Conservation (phyloP, 2,797 vertebrate genomes). For the Tokudaia tokunoshimensis region DNA sequence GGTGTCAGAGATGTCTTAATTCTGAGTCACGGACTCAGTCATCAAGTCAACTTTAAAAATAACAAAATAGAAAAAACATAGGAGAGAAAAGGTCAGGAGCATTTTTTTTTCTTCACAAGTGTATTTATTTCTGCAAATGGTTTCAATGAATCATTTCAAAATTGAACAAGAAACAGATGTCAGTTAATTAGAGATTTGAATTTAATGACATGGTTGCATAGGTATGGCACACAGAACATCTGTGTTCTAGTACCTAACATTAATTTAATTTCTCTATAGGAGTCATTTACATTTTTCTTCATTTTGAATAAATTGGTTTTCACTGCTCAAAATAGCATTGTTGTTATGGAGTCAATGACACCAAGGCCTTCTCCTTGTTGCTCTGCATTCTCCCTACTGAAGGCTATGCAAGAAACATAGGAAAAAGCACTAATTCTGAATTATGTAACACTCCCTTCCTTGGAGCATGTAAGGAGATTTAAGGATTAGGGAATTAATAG, state of each 20-base stretch:
- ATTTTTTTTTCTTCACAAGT: slow-evolving; percentile 73
- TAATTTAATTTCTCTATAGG: slow-evolving; percentile 83
- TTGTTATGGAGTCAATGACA: not conserved
- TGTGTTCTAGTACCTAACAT: slow-evolving; percentile 74
- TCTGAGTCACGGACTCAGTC: slow-evolving; percentile 31
- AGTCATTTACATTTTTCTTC: slow-evolving; percentile 74
- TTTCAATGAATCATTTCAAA: slow-evolving; percentile 79
- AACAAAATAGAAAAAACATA: slow-evolving; percentile 65
- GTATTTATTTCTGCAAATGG: slow-evolving; percentile 72
- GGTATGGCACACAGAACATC: slow-evolving; percentile 76
- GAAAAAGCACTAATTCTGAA: not conserved
- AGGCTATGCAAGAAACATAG: not conserved
- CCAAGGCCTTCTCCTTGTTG: not conserved
- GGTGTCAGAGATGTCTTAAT: not conserved
- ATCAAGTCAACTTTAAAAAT: slow-evolving; percentile 50
- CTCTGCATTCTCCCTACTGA: not conserved
- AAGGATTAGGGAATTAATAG: slow-evolving; percentile 35
- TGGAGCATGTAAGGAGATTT: not conserved
- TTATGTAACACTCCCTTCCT: slow-evolving; percentile 17
- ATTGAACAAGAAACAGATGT: slow-evolving; percentile 80
- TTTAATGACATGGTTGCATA: slow-evolving; percentile 83
- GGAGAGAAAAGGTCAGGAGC: slow-evolving; percentile 69
- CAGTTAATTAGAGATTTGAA: slow-evolving; percentile 80
- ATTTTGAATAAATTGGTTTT: slow-evolving; percentile 74
- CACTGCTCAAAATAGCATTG: slow-evolving; percentile 65